Percentiles rank a stretch among this genome's conserved stretches.
Conservation (phyloP, 35 echinoderm and acorn worm genomes). For the Ophiothrix spiculata region DNA sequence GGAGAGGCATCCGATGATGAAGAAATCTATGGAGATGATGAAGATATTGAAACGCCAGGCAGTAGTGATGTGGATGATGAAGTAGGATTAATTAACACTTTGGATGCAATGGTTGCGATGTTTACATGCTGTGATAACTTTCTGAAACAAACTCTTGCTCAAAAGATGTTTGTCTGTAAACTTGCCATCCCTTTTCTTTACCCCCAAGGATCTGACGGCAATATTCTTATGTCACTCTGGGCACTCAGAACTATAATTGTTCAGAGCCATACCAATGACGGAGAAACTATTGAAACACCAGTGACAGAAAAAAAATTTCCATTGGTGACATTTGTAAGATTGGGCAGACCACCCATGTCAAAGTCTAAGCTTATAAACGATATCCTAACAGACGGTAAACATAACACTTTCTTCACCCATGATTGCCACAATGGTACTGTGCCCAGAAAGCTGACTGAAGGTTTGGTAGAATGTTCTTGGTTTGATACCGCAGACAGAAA, state of each 20-base stretch:
- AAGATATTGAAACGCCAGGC: not conserved
- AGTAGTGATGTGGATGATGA: not conserved
- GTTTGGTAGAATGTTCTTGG: not conserved
- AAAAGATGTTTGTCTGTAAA: slow-evolving; percentile 30
- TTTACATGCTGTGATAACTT: slow-evolving; percentile 33
- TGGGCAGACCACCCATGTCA: slow-evolving; percentile 21
- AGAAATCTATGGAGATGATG: too few relatives aligned
- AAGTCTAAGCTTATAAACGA: slow-evolving; percentile 33
- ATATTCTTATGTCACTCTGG: slow-evolving; percentile 16
- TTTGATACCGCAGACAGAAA: not conserved
- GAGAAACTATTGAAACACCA: not conserved
- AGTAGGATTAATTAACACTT: not conserved
- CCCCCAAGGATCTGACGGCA: slow-evolving; percentile 11
- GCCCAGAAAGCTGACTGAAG: slow-evolving; percentile 8
- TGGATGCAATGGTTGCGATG: slow-evolving; percentile 25
- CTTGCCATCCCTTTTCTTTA: slow-evolving; percentile 23
- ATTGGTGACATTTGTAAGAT: slow-evolving; percentile 20
- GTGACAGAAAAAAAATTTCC: slow-evolving; percentile 17
- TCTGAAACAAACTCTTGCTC: slow-evolving; percentile 27
- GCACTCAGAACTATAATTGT: slow-evolving; percentile 21
- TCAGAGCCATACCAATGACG: not conserved
- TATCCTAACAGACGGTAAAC: slow-evolving; percentile 8
- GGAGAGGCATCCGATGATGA: too few relatives aligned
- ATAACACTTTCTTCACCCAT: slow-evolving; percentile 25
- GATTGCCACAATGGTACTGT: slow-evolving; percentile 27